Base-by-base conservation (phyloP, 2,113 vertebrate genomes). In the Rostratula benghalensis region DNA sequence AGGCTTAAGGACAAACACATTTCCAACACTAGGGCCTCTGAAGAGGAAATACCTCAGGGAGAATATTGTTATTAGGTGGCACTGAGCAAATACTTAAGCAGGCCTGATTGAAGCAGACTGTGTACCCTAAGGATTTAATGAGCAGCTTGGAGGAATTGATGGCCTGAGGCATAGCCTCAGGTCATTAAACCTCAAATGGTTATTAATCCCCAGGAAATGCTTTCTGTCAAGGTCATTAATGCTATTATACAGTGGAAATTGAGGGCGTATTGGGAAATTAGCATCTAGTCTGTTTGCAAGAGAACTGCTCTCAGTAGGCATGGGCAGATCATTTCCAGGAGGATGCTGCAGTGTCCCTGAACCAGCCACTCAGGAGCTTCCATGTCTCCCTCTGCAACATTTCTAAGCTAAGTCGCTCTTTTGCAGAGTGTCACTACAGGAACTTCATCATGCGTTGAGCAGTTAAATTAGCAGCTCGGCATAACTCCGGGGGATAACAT, bases 201-300 rank as follows among this genome's bases (percentile, higher is more conserved):
- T 87, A 90, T 46, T 87, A 96, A 78, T 93, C 81, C 93, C 83
- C 61, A 89, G 92, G 82, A 96, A 74, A 93, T 65, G 37, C 60
- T 91, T 93, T 93, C 64, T 92, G 70, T 78, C 83, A 96, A 96
- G 94, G 95, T 95, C 96, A 96, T 92, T 95, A 91, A 90, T 86
- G 88, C 53, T 79, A 67, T 90, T 95, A 85, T 87, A 87, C 91
- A 90, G 46, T 83, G 85, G 27, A 83, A 84, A 95, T 28, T 50
- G 71, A 89, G 74, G 53, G 17, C 11, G 6, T 45, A 79, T 33
- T 0, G 21, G 91, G 86, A 87, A 83, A 94, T 93, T 89, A 78
- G 48, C 56, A 71, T 71, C 56, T 7, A 39, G 61, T 57, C 61
- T 89, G 39, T 82, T 82, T 53, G 48, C 81, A 86, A 50, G 79